A percentile compares a stretch with the other conserved stretches of the same genome.
Conservation (phyloP, 2,888 invertebrate genomes). For the Amphimallon solstitiale region DNA sequence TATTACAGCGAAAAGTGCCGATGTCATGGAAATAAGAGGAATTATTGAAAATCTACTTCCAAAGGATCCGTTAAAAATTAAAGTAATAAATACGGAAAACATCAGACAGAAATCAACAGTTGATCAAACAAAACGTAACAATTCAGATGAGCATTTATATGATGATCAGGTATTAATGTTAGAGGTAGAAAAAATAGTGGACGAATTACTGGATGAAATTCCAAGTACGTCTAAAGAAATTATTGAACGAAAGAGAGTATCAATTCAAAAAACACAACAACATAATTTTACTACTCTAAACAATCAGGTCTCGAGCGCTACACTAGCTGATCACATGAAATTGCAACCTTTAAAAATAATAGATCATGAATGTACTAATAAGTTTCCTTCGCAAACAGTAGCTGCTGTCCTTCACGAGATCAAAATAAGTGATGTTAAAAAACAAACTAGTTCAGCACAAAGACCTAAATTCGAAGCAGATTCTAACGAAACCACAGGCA, state of each 20-base stretch:
- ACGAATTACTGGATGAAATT: constrained; percentile 2
- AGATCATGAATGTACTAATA: background rate
- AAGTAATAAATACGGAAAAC: background rate
- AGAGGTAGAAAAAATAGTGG: constrained; percentile 18
- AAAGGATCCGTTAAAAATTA: background rate
- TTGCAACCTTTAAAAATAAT: background rate
- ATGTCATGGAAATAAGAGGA: constrained; percentile 7
- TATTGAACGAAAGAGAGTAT: background rate
- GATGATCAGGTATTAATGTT: background rate
- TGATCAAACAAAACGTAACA: background rate
- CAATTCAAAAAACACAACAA: background rate
- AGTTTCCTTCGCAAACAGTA: constrained; percentile 6
- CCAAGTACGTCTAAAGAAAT: constrained; percentile 3
- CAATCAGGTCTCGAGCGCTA: background rate
- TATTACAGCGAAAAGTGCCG: constrained; percentile 6
- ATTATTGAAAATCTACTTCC: constrained; percentile 15
- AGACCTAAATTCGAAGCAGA: background rate
- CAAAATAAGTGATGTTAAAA: background rate
- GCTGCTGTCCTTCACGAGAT: constrained; percentile 15
- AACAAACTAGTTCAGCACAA: background rate
- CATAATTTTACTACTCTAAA: no score
- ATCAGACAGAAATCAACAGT: background rate
- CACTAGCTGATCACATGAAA: background rate
- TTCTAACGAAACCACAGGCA: background rate
- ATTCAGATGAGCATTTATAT: background rate